Percentiles rank a stretch among this genome's conserved stretches.
Conservation (phyloP, 2,888 invertebrate genomes). For the Lithophane leautieri region DNA sequence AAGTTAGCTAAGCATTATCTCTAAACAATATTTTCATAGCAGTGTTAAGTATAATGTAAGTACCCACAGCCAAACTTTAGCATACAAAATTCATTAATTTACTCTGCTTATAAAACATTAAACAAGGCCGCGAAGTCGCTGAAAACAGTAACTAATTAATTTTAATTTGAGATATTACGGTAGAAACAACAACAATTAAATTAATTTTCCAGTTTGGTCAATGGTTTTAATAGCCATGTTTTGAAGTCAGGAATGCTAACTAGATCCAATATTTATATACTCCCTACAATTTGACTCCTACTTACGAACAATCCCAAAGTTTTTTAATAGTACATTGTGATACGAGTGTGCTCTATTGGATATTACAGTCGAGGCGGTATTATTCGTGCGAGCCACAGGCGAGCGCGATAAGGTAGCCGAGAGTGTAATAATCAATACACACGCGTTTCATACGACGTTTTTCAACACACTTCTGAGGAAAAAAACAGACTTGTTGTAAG, state of each 20-base stretch:
- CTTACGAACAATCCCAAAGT: neutral
- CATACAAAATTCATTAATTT: neutral
- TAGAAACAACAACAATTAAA: slow-evolving; percentile 18
- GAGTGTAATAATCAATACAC: too few relatives aligned
- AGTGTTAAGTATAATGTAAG: neutral
- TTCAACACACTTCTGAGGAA: too few relatives aligned
- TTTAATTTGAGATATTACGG: slow-evolving; percentile 11
- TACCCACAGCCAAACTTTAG: neutral
- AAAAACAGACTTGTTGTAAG: too few relatives aligned
- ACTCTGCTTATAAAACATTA: slow-evolving; percentile 8
- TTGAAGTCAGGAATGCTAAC: neutral
- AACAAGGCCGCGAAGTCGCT: neutral
- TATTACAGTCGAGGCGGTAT: too few relatives aligned
- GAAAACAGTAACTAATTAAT: slow-evolving; percentile 26
- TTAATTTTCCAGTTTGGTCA: neutral
- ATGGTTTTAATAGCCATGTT: neutral
- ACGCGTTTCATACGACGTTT: too few relatives aligned
- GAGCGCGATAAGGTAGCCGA: too few relatives aligned
- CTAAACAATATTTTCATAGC: neutral
- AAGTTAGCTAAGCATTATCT: neutral
- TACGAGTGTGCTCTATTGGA: too few relatives aligned
- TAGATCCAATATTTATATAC: neutral
- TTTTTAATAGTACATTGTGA: too few relatives aligned
- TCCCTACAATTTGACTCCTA: neutral
- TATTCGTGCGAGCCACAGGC: too few relatives aligned